Conservation (phyloP, 1,140 invertebrate genomes). For the Cyclargus thomasi region DNA sequence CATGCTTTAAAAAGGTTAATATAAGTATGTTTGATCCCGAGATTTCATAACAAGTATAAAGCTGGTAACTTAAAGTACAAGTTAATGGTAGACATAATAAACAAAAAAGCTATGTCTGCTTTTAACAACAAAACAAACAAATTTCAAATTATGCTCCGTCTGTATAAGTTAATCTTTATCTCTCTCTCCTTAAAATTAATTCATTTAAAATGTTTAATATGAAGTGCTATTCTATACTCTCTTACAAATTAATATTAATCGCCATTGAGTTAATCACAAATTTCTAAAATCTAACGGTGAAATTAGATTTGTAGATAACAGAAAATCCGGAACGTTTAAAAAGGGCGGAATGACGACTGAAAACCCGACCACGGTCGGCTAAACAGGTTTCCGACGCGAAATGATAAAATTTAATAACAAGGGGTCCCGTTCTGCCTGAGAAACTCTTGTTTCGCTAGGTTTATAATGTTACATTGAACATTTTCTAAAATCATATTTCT, state of each 20-base stretch:
- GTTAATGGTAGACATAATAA: no score
- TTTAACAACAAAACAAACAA: no score
- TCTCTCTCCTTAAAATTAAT: no score
- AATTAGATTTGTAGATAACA: background rate
- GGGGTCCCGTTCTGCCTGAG: background rate
- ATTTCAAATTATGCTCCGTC: no score
- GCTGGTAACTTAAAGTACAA: no score
- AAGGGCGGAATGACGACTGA: conserved; percentile 40
- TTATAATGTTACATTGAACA: background rate
- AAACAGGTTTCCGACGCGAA: conserved; percentile 45
- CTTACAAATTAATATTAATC: background rate
- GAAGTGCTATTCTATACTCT: background rate
- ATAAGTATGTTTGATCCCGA: no score
- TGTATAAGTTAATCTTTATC: no score
- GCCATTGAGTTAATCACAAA: no score
- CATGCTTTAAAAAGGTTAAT: no score
- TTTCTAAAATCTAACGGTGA: background rate
- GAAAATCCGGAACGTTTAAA: conserved; percentile 19
- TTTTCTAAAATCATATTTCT: background rate
- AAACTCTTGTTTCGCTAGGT: background rate
- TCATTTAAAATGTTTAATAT: no score
- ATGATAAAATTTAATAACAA: conserved; percentile 60
- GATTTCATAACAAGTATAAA: no score
- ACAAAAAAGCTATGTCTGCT: no score
- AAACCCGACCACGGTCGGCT: conserved; percentile 46